Evolutionary conservation across 2,888 invertebrate species (phyloP).

Genomic region (Drosophila acutilabella): DNA sequence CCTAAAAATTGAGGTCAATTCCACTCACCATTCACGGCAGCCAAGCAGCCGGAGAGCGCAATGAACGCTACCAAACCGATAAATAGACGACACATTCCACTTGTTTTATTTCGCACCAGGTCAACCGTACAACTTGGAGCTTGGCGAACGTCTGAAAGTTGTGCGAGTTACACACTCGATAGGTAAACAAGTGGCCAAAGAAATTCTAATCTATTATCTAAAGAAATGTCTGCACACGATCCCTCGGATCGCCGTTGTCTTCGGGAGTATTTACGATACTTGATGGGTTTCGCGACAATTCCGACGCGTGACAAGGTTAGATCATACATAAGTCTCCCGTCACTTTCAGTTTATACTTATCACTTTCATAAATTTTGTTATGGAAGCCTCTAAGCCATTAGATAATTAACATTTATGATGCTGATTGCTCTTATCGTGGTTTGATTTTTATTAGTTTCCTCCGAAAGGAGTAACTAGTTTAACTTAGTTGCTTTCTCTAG

Average conservation of each 20-base stretch:
- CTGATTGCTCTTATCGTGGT: too few relatives aligned
- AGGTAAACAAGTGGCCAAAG: slow-evolving; percentile 44
- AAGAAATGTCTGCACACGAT: slow-evolving; percentile 7
- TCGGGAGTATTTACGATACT: slow-evolving; percentile 40
- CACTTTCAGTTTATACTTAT: slow-evolving; percentile 38
- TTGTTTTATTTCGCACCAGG: slow-evolving; percentile 3
- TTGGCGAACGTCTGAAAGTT: slow-evolving; percentile 54
- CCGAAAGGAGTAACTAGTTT: slow-evolving; percentile 1
- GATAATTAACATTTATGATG: not conserved
- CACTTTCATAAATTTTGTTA: slow-evolving; percentile 36
- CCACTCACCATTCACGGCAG: slow-evolving; percentile 63
- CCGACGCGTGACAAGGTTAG: slow-evolving; percentile 25
- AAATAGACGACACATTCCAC: slow-evolving; percentile 55
- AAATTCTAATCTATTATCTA: slow-evolving; percentile 55
- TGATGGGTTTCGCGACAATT: slow-evolving; percentile 5
- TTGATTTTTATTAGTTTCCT: not conserved
- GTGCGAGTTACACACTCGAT: slow-evolving; percentile 7
- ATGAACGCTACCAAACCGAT: slow-evolving; percentile 49
- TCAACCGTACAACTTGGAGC: slow-evolving; percentile 54
- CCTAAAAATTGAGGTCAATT: slow-evolving; percentile 33
- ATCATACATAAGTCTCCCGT: slow-evolving; percentile 18
- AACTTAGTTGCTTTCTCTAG: slow-evolving; percentile 20
- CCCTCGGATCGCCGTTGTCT: slow-evolving; percentile 23
- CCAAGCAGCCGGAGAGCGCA: slow-evolving; percentile 40
- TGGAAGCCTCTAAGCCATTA: slow-evolving; percentile 27